Base-by-base conservation (phyloP, 2,113 vertebrate genomes). In the Stegastes partitus region DNA sequence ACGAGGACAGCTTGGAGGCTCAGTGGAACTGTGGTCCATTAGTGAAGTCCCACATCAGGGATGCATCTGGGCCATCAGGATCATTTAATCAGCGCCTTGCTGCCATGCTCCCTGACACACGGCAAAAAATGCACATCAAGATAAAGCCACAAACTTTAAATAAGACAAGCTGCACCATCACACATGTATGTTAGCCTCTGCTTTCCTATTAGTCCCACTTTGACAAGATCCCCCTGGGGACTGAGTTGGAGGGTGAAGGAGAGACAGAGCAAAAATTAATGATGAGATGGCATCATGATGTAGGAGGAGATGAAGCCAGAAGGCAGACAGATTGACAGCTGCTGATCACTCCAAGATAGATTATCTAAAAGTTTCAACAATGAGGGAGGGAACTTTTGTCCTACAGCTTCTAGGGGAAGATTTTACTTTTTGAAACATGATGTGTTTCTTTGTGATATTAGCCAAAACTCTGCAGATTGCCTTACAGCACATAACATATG, bases 11-110 rank as follows among this genome's bases (percentile, higher is more conserved):
- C 67, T 59, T 14, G 22, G 54, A 44, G 76, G 26, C 70, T 49
- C 70, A 34, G 56, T 26, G 77, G 79, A 71, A 65, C 73, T 37
- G 49, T 14, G 61, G 80, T 90, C 80, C 86, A 89, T 91, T 92
- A 79, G 65, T 16, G 18, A 55, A 34, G 62, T 68, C 64, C 70
- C 12, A 11, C 57, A 34, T 18, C 42, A 72, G n/a, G 39, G 44
- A 34, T 62, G 42, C 73, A 59, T 75, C 65, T 49, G 39, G 23
- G 15, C 64, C 42, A 5, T 54, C 47, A 55, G 11, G 22, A 44
- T 87, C 54, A 6, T 45, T 57, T 21, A 45, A 68, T 81, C 56
- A 31, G 49, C 14, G 25, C 22, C n/a, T 59, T 3, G 21, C 44
- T 11, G 16, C 18, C 37, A 42, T 0, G 54, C 66, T 63, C 54